Percentiles rank a stretch among this genome's conserved stretches.
These are phyloP conservation scores for Clupea harengus DNA, from an alignment of 2,113 vertebrate genomes.

Conservation along the genomic window DNA sequence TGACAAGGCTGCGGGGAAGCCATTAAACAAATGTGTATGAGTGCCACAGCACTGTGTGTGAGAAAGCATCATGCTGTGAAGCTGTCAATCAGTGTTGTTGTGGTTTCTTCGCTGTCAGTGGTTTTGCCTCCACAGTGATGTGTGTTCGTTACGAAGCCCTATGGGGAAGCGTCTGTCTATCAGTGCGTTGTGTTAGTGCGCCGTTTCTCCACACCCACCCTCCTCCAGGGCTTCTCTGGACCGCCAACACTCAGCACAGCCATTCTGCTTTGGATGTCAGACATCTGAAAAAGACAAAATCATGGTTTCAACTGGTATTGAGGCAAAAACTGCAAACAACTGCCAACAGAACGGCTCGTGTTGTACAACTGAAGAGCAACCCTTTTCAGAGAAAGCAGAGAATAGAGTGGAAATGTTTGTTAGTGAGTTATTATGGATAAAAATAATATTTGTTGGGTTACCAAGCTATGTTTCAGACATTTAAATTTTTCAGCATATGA, in stretches of 20 bases:
- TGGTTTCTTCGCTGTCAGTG: background rate
- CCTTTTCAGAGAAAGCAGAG: background rate
- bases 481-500: too few relatives aligned
- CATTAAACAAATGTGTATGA: background rate
- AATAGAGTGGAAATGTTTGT: background rate
- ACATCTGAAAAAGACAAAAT: constrained; percentile 70
- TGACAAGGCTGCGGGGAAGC: background rate
- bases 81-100: background rate
- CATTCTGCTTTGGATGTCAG: constrained; percentile 84
- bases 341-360: background rate
- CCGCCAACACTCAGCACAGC: constrained; percentile 82
- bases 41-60: background rate
- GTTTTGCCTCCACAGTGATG: background rate
- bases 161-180: background rate
- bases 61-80: background rate
- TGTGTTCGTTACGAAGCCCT: too few relatives aligned
- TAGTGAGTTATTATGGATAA: background rate
- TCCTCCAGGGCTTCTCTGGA: constrained; percentile 64
- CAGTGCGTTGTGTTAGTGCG: background rate
- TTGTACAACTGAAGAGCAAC: background rate
- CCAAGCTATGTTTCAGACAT: too few relatives aligned
- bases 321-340: background rate
- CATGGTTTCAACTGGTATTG: background rate
- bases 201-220: constrained; percentile 53
- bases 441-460: background rate